phyloP scores from a whole-genome alignment of 2,113 vertebrate genomes.

The Podilymbus podiceps region DNA sequence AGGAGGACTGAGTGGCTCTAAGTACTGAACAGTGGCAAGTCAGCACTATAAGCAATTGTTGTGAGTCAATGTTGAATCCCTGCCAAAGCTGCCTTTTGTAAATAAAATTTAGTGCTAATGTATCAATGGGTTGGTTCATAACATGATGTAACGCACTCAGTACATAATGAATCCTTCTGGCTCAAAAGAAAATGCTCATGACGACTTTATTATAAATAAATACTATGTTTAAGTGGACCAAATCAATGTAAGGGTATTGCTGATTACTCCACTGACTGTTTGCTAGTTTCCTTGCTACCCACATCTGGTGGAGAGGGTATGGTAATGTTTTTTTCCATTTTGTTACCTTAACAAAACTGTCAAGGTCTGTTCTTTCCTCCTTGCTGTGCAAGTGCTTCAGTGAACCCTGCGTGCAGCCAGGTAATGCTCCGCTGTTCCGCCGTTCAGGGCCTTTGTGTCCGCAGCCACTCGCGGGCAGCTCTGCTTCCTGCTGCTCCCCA shows the following conservation, averaged over 20 bases:
- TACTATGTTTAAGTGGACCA: background rate
- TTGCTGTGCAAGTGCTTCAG: background rate
- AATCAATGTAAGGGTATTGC: background rate
- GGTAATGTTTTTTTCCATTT: background rate
- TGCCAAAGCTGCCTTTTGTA: conserved; percentile 47
- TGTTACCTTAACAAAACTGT: background rate
- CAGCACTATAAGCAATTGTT: background rate
- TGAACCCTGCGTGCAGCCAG: background rate
- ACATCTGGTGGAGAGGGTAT: background rate
- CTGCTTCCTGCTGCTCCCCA: background rate
- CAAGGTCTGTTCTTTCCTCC: background rate
- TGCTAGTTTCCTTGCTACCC: background rate
- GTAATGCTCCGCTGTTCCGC: background rate
- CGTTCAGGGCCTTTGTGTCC: rapidly evolving
- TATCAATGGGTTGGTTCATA: conserved; percentile 21
- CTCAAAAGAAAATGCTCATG: background rate
- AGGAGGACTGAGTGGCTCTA: background rate
- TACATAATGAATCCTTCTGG: conserved; percentile 6
- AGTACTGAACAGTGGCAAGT: background rate
- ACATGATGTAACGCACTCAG: conserved; percentile 4
- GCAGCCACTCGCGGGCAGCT: background rate
- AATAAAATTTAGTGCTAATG: conserved; percentile 40
- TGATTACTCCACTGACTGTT: background rate
- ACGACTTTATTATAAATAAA: background rate
- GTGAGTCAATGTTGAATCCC: conserved; percentile 23